Evolutionary conservation across 1,140 invertebrate species (phyloP), one percentile per base, ranked within the genome.

Genomic region (Euwallacea fornicatus): DNA sequence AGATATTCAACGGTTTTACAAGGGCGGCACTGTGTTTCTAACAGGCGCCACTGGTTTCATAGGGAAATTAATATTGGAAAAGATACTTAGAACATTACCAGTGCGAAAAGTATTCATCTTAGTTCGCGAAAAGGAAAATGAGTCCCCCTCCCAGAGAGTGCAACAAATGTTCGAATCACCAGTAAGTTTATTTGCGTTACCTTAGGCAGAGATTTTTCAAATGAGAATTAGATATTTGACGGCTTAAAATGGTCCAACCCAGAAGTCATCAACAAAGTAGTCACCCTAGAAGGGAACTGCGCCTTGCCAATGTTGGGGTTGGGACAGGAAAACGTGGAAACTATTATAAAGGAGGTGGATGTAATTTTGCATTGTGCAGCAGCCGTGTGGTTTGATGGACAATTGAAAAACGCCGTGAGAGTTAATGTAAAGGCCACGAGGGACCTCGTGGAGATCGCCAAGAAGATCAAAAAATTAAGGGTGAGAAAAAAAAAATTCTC

Each of bases 111-210:
- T 95, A 73, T 95, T 91, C 79, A 82, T 94, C 44, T 82, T 95
- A 54, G 85, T 95, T 53, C 82, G 93, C 75, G 83, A 85, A 10
- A 95, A 94, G 82, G 90, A 90, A 77, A 89, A 88, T 16, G 88
- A 90, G 78, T 85, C 87, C 74, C 84, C 87, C 2, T 77, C 81
- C n/a, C 80, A 83, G 11, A 83, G 90, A 64, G 80, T 90, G 3
- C 84, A 89, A 8, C 84, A 86, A 71, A 80, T 89, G 47, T 83
- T 89, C 72, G 85, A 89, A 69, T 86, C 88, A 72, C 81, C 85
- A 69, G 89, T 90, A 78, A 85, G 67, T 62, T 7, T 43, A n/a
- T 33, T 33, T 33, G 21, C 21, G 1, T 33, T 33, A 33, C 21
- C 4, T 33, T 65, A 44, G 21, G 6, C 10, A 58, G 21, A 0